Percentiles rank a stretch among this genome's conserved stretches.
Conservation (phyloP, 2,888 invertebrate genomes). For the Euspilapteryx auroguttella region DNA sequence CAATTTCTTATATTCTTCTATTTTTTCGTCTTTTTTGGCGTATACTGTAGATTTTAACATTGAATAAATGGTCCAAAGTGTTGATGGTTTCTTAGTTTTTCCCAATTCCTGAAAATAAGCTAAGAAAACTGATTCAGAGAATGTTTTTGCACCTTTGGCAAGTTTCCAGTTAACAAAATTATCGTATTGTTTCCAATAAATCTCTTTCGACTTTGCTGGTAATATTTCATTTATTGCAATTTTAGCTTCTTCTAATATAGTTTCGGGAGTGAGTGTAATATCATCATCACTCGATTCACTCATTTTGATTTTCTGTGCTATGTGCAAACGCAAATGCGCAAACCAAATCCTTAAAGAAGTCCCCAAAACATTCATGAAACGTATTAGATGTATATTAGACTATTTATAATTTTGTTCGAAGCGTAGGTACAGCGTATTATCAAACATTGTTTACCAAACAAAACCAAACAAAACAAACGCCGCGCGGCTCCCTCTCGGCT, state of each 20-base stretch:
- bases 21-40: slow-evolving; percentile 1
- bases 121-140: background rate
- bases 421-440: no score
- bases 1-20: background rate
- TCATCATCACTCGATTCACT: background rate
- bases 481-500: no score
- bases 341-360: no score
- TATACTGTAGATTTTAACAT: slow-evolving; percentile 1
- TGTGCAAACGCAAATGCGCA: no score
- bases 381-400: no score
- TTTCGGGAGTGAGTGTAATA: background rate
- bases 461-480: no score
- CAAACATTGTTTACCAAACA: no score
- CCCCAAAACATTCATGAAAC: no score
- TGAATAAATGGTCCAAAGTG: slow-evolving; percentile 1
- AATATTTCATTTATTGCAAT: background rate
- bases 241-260: background rate
- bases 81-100: background rate
- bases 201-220: background rate
- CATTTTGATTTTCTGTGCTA: no score
- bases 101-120: background rate
- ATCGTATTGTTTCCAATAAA: background rate
- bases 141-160: background rate
- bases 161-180: background rate
- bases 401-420: no score